phyloP scores from a whole-genome alignment of 1,140 invertebrate genomes.

The Lucilia cuprina region DNA sequence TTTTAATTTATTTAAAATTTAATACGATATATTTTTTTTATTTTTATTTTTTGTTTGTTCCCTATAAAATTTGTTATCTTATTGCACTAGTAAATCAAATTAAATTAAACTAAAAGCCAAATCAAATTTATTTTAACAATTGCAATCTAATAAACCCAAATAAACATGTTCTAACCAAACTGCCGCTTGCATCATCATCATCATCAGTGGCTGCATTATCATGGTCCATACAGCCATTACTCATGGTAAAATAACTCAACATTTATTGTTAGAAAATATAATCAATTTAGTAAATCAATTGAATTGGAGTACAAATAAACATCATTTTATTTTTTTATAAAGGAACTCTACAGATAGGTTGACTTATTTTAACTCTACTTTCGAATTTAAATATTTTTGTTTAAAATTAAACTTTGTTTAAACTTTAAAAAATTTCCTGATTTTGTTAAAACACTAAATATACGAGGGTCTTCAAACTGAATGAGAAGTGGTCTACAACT shows the following conservation, averaged over 20 bases:
- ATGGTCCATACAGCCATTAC: background rate
- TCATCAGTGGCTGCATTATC: background rate
- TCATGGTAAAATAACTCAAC: background rate
- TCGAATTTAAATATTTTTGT: too few species aligned
- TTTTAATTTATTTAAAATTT: background rate
- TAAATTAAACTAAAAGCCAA: slow-evolving; percentile 33
- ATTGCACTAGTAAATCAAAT: background rate
- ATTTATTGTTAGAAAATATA: background rate
- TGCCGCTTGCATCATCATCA: background rate
- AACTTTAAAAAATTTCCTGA: too few species aligned
- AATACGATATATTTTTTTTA: background rate
- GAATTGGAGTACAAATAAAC: slow-evolving; percentile 21
- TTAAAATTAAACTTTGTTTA: too few species aligned
- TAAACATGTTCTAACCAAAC: background rate
- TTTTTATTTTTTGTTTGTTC: background rate
- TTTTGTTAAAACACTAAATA: background rate
- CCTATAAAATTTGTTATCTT: background rate
- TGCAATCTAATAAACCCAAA: slow-evolving; percentile 24
- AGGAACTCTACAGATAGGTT: too few species aligned
- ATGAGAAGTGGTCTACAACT: too few species aligned
- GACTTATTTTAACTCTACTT: too few species aligned
- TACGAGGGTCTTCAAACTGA: too few species aligned
- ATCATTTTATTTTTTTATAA: background rate
- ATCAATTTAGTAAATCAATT: slow-evolving; percentile 19
- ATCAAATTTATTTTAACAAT: slow-evolving; percentile 32